These are phyloP conservation scores for Teleopsis dalmanni DNA, from an alignment of 1,140 invertebrate genomes.

Conservation along the genomic window DNA sequence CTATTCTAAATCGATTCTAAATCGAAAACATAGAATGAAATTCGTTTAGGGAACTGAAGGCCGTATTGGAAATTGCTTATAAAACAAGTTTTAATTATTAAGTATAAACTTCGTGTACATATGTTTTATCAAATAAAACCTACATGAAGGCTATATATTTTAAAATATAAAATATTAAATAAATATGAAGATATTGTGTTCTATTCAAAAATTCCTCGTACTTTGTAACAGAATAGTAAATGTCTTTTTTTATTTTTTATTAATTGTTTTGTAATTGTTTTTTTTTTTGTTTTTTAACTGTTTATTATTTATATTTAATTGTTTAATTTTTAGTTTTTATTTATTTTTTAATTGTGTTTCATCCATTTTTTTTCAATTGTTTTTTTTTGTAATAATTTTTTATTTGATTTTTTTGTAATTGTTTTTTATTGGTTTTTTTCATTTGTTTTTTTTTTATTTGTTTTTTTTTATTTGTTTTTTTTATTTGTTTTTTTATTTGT, in stretches of 20 bases:
- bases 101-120: no score
- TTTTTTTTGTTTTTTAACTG: background rate
- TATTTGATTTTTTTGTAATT: background rate
- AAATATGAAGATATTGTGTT: no score
- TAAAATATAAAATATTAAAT: no score
- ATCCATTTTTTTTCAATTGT: background rate
- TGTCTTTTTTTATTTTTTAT: background rate
- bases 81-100: no score
- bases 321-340: background rate
- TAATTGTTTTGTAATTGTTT: background rate
- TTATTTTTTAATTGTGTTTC: background rate
- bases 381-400: conserved; percentile 1
- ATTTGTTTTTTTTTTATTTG: background rate
- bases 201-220: no score
- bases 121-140: no score
- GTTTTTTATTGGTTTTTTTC: background rate
- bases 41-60: no score
- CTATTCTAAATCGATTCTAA: no score
- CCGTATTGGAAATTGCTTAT: no score
- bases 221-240: no score
- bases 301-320: background rate
- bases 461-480: background rate
- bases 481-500: background rate
- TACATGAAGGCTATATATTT: no score
- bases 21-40: no score